Conservation (phyloP, 2,888 invertebrate genomes). For the Athripsodes cinereus region DNA sequence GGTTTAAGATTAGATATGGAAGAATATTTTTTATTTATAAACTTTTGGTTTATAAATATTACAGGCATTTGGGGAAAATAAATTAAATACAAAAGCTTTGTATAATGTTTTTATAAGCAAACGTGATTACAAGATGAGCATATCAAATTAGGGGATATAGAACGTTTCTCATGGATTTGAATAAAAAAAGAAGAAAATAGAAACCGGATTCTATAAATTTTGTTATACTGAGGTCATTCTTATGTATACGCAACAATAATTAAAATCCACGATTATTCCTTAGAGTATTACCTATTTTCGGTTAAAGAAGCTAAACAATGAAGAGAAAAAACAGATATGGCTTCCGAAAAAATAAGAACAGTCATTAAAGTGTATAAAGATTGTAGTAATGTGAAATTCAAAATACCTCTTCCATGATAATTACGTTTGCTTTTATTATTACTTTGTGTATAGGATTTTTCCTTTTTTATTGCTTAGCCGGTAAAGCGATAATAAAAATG, state of each 20-base stretch:
- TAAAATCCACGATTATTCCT: not conserved
- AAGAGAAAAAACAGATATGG: not conserved
- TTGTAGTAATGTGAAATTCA: not conserved
- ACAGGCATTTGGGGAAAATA: no score
- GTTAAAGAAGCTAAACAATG: not conserved
- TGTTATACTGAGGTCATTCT: no score
- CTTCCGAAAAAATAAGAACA: constrained; percentile 1
- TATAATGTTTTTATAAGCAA: no score
- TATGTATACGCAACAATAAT: not conserved
- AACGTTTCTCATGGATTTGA: no score
- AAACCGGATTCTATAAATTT: no score
- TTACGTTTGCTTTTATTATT: not conserved
- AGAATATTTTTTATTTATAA: no score
- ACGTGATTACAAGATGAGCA: no score
- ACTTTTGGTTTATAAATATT: no score
- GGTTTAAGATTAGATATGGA: no score
- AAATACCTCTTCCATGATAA: not conserved
- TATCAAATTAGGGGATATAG: no score
- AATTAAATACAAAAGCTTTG: no score
- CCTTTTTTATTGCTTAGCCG: not conserved
- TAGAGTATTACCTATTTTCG: not conserved
- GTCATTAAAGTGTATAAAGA: not conserved
- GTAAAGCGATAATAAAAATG: constrained; percentile 2
- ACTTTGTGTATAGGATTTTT: not conserved
- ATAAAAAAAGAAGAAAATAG: no score